Base-by-base conservation (phyloP, 2,888 invertebrate species). In the Hesperia comma region DNA sequence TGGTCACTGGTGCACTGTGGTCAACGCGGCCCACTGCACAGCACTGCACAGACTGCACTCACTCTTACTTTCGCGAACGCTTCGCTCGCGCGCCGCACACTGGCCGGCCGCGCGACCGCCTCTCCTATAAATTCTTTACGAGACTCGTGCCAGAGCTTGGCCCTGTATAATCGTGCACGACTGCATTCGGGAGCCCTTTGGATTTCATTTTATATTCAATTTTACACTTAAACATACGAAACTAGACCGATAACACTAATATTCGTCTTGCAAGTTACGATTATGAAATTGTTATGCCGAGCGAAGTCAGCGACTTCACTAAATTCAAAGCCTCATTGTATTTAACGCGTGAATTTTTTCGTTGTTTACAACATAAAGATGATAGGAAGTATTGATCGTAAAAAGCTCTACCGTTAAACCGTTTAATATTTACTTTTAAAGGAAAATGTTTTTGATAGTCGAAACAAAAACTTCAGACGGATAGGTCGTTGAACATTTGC, bases 71-170 rank as follows among this genome's bases (percentile, higher is more conserved):
- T 81, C 75, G 72, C 70, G 77, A 73, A 71, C 73, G 72, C 72
- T 70, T 71, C 72, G 74, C 74, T 66, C 62, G 63, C 78, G 74
- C 79, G 74, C 72, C 70, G 75, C 75, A 73, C 82, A 84, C 85
- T 84, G 82, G 77, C 77, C 80, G 81, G 77, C 82, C 81, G 81
- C 81, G 81, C 84, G 83, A 81, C 80, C 82, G 83, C 79, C 87
- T 86, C 88, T 86, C 86, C 87, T 89, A 88, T 87, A 89, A 86
- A 89, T 90, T 90, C 88, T 90, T 87, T 86, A 86, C 84, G 85
- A 87, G 85, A 85, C 90, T 88, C 90, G 90, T 88, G 88, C 86
- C 87, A 77, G 79, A 78, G 83, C 84, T 82, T 77, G 86, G 86
- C 86, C 87, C 88, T 87, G 90, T 88, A 92, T 88, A 84, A 72